Percentiles rank a stretch among this genome's conserved stretches.
These are phyloP conservation scores for Montifringilla adamsi DNA, from an alignment of 2,113 vertebrate species.

Conservation along the genomic window DNA sequence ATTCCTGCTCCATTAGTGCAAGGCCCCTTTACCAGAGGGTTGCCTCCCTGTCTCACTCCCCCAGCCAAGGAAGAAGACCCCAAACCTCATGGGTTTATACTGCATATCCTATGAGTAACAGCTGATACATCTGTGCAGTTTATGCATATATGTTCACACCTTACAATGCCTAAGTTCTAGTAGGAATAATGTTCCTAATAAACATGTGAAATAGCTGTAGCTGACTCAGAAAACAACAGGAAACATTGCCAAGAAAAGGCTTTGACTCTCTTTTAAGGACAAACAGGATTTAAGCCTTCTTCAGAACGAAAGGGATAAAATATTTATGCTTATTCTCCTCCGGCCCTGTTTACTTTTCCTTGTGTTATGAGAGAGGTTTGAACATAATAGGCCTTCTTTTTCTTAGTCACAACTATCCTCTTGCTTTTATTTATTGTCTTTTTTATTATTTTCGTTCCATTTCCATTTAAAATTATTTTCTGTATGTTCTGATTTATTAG, in stretches of 20 bases:
- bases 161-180: not conserved
- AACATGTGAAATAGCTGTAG: not conserved
- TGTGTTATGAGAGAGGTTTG: not conserved
- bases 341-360: not conserved
- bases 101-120: not conserved
- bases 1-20: not conserved
- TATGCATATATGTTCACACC: not conserved
- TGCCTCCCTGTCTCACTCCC: not conserved
- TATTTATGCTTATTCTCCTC: not conserved
- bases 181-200: not conserved
- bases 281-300: not conserved
- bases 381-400: not conserved
- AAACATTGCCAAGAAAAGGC: conserved; percentile 7
- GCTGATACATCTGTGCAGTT: not conserved
- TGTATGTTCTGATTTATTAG: not conserved
- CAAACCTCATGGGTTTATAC: not conserved
- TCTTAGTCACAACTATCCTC: not conserved
- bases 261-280: not conserved
- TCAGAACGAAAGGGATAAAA: not conserved
- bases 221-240: conserved; percentile 4
- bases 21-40: not conserved
- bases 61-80: not conserved
- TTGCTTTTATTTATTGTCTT: not conserved
- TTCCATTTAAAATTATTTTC: not conserved
- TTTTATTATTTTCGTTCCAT: not conserved